phyloP scores from a whole-genome alignment of 2,797 vertebrate genomes.

The Eulemur rubriventer region DNA sequence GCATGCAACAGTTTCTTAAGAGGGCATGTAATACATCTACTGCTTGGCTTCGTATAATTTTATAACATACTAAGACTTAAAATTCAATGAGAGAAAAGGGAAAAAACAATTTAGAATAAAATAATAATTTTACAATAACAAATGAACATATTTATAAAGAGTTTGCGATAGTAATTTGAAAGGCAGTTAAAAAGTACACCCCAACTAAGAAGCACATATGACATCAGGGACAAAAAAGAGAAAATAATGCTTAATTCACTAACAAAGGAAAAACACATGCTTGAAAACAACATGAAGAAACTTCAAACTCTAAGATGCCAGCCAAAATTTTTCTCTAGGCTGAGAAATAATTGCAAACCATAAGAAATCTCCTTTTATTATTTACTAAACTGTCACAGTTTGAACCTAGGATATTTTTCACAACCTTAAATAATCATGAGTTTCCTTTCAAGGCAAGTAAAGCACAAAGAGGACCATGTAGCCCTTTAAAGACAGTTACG shows the following conservation, averaged over 20 bases:
- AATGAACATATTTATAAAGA: conserved; percentile 20
- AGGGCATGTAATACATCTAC: neutral
- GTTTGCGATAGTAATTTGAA: neutral
- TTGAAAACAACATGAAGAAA: conserved; percentile 26
- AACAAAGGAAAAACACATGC: neutral
- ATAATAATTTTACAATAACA: neutral
- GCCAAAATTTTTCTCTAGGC: neutral
- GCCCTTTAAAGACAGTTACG: neutral
- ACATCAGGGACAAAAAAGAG: neutral
- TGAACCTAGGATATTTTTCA: neutral
- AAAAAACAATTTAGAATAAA: neutral
- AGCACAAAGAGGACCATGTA: neutral
- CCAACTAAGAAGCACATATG: neutral
- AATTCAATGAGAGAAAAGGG: conserved; percentile 18
- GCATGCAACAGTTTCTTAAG: conserved; percentile 35
- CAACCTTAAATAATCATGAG: neutral
- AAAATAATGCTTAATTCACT: neutral
- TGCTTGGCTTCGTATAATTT: conserved; percentile 31
- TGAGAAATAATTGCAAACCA: neutral
- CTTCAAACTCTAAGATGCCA: neutral
- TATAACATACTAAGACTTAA: conserved; percentile 32
- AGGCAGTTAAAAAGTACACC: neutral
- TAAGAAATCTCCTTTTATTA: neutral
- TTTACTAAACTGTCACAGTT: neutral
- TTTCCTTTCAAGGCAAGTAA: neutral